Evolutionary conservation across 2,888 invertebrate species (phyloP), one percentile per base, ranked within the genome.

Genomic region (Synergus umbraculus): DNA sequence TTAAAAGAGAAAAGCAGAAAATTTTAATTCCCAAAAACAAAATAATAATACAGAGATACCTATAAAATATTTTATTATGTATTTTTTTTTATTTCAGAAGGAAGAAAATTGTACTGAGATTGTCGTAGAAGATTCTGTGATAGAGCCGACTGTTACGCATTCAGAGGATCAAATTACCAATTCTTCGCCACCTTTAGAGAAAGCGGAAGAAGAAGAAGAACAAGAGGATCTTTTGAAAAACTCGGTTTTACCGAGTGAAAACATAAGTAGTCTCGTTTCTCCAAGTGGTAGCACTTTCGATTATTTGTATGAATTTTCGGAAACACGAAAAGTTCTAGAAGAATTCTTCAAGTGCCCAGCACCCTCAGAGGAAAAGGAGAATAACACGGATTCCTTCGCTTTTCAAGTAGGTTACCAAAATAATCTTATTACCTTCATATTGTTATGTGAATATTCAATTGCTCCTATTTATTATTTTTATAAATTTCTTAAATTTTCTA

Each of bases 291-390:
- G 92, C 77, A 96, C 97, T 54, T 97, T 97, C 91, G 97, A 97
- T 93, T 97, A 97, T 93, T 92, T 97, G 83, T 97, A 97, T 92
- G 98, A 98, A 92, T 97, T 97, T 93, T 97, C 97, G 0, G 97
- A 98, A 93, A 98, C 98, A 41, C 94, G 97, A 85, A 97, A 97
- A 93, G 97, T 98, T 69, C 93, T 98, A 65, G 97, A 98, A 90
- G 97, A 98, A 93, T 98, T 98, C 93, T 98, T 97, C 93, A 96
- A 96, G 91, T 96, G 96, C 90, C 96, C 96, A 76, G 95, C 95
- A 79, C 93, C 93, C 41, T 94, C 94, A 84, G 94, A 94, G 89
- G 95, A 95, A 83, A 94, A 94, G 83, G 92, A 92, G 64, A 88
- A 87, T 77, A 91, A 87, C 77, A 89, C 87, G 12, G 92, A 91